A percentile compares a stretch with the other conserved stretches of the same genome.
These are phyloP conservation scores for Zosterops japonicus DNA, from an alignment of 2,113 vertebrate species.

Conservation along the genomic window DNA sequence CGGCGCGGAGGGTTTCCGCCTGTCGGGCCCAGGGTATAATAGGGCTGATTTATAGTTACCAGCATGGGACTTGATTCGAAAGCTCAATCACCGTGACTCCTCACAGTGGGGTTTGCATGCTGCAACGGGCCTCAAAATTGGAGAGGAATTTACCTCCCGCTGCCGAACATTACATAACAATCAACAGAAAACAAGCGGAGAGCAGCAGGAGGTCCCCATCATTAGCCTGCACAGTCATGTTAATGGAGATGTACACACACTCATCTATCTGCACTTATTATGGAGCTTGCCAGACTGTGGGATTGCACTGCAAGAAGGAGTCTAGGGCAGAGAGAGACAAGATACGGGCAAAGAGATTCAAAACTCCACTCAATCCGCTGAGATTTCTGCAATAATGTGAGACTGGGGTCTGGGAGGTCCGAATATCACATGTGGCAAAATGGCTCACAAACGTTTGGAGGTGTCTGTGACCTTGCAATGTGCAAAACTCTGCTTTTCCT, in stretches of 20 bases:
- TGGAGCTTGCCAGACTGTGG: conserved; percentile 49
- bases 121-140: conserved; percentile 83
- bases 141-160: conserved; percentile 85
- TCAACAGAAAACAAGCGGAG: conserved; percentile 83
- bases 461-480: rapidly evolving
- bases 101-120: conserved; percentile 76
- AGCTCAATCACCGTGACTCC: conserved; percentile 82
- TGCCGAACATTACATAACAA: conserved; percentile 85
- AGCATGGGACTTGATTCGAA: conserved; percentile 79
- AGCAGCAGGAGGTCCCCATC: conserved; percentile 76
- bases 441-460: rapidly evolving
- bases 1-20: conserved; percentile 57
- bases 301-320: not conserved
- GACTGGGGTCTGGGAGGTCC: not conserved
- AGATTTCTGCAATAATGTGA: not conserved
- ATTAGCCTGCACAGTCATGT: conserved; percentile 72
- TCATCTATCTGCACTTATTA: conserved; percentile 61
- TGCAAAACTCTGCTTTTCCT: not conserved
- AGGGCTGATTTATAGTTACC: conserved; percentile 81
- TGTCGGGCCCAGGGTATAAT: conserved; percentile 71
- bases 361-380: not conserved
- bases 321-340: not conserved
- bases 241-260: conserved; percentile 65
- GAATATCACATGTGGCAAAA: rapidly evolving
- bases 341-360: not conserved